Evolutionary conservation across 2,113 vertebrate genomes (phyloP).

Genomic region (Cyprinodon tularosa): DNA sequence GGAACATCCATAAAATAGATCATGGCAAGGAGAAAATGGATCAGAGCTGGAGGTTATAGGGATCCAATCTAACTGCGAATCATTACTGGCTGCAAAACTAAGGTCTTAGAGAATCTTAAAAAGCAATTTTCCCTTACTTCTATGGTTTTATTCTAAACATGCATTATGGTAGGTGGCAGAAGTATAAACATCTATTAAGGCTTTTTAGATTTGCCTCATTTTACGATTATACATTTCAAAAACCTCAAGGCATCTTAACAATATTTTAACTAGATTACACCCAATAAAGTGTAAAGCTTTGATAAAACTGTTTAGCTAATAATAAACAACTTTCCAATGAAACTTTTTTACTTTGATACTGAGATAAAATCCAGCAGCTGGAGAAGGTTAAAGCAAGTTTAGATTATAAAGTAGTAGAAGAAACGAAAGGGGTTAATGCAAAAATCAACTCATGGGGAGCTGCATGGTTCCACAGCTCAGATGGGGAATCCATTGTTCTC

Average conservation of each 20-base stretch:
- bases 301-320: too few species aligned
- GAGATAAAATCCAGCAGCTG: neutral
- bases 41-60: slow-evolving; percentile 68
- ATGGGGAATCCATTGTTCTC: neutral
- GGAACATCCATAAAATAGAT: slow-evolving; percentile 83
- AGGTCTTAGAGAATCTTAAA: slow-evolving; percentile 37
- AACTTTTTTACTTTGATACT: too few species aligned
- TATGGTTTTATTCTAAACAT: neutral
- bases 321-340: too few species aligned
- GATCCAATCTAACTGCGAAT: slow-evolving; percentile 67
- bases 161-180: neutral
- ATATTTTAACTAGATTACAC: neutral
- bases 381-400: neutral
- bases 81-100: slow-evolving; percentile 59
- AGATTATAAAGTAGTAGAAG: neutral
- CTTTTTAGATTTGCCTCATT: neutral
- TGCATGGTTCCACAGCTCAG: neutral
- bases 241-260: neutral
- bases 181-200: neutral
- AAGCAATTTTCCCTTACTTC: slow-evolving; percentile 16
- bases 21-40: slow-evolving; percentile 72
- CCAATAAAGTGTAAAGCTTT: neutral
- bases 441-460: neutral
- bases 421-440: neutral
- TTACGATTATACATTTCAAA: neutral